Conservation (phyloP, 2,888 invertebrate species). For the Xylophagus ater region DNA sequence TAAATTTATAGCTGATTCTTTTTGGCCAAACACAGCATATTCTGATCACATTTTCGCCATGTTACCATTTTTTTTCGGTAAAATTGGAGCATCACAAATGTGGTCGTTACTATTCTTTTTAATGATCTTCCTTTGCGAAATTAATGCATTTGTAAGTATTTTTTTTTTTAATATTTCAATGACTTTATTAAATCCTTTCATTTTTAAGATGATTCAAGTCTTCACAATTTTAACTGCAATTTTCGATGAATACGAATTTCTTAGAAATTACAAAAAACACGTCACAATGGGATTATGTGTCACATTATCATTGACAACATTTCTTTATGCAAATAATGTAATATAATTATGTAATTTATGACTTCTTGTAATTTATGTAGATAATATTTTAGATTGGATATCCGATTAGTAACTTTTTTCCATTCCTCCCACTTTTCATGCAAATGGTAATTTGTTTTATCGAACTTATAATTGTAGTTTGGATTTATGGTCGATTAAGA, state of each 20-base stretch:
- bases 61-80: slow-evolving; percentile 57
- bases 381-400: neutral
- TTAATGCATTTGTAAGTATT: slow-evolving; percentile 66
- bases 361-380: neutral
- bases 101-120: slow-evolving; percentile 66
- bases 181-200: neutral
- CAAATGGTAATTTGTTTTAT: slow-evolving; percentile 63
- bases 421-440: slow-evolving; percentile 56
- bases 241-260: neutral
- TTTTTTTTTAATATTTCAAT: no score
- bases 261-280: neutral
- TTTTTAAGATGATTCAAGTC: neutral
- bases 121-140: slow-evolving; percentile 60
- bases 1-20: no score
- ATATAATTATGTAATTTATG: neutral
- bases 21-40: no score
- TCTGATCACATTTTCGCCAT: slow-evolving; percentile 60
- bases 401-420: neutral
- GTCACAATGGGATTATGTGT: neutral
- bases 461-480: slow-evolving; percentile 16
- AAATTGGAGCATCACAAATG: slow-evolving; percentile 58
- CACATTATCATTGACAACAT: neutral
- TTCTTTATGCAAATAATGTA: neutral
- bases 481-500: slow-evolving; percentile 18
- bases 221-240: neutral